Percentiles rank a stretch among this genome's conserved stretches.
Conservation (phyloP, 2,113 vertebrate species). For the Dasyurus viverrinus region DNA sequence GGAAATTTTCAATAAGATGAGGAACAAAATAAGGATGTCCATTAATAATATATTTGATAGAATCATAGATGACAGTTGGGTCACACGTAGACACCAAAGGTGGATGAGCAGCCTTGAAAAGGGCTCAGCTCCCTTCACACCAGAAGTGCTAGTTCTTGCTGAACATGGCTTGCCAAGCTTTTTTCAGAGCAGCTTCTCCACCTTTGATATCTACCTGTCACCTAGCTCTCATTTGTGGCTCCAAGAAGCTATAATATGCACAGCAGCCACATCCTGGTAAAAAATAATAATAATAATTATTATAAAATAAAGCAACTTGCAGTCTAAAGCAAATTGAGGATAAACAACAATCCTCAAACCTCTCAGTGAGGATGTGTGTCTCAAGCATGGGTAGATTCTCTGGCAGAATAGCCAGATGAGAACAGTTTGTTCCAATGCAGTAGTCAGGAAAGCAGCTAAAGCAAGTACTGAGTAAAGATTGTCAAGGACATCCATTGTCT, state of each 20-base stretch:
- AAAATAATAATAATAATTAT: too few species aligned
- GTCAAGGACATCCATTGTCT: background rate
- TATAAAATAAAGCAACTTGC: background rate
- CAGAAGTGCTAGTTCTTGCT: background rate
- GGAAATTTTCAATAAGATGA: background rate
- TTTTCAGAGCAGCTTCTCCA: background rate
- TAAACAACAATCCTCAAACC: background rate
- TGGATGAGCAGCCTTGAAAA: background rate
- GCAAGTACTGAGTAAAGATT: too few species aligned
- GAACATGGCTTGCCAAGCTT: background rate
- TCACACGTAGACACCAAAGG: background rate
- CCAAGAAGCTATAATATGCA: background rate
- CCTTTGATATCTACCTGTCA: background rate
- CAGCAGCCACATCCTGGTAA: background rate
- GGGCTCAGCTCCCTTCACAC: too few species aligned
- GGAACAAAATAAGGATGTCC: background rate
- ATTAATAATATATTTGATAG: background rate
- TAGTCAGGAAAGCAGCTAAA: background rate
- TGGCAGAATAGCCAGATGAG: background rate
- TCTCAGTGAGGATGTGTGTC: background rate
- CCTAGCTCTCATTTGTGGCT: background rate
- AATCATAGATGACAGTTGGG: background rate
- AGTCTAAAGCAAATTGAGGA: background rate
- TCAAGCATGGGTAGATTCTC: background rate
- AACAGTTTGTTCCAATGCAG: background rate